Evolutionary conservation across 2,888 invertebrate species (phyloP).

Genomic region (Chalcis sispes): DNA sequence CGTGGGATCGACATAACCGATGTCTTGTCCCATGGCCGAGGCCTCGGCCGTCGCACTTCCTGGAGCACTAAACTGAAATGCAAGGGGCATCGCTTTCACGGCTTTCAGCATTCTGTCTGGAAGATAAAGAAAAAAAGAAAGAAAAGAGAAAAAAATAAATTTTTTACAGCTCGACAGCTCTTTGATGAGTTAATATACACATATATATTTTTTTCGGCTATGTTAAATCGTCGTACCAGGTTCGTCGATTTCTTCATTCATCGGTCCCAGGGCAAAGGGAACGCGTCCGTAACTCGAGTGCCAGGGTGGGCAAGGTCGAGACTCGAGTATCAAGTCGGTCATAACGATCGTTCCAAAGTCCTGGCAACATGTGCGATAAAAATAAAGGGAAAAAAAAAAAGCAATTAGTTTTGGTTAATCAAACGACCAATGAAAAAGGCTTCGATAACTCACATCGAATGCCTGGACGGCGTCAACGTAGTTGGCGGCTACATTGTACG

Average conservation of each 20-base stretch:
- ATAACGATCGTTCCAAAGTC: conserved; percentile 78
- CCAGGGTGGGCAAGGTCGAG: conserved; percentile 76
- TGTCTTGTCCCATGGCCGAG: conserved; percentile 64
- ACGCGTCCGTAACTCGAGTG: conserved; percentile 59
- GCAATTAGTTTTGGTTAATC: not conserved
- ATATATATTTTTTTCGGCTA: not conserved
- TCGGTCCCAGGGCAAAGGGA: conserved; percentile 57
- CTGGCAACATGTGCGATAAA: conserved; percentile 67
- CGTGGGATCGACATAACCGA: conserved; percentile 67
- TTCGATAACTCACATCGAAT: conserved; percentile 69
- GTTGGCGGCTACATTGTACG: conserved; percentile 65
- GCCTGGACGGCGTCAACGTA: conserved; percentile 75
- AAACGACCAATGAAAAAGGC: too few relatives aligned
- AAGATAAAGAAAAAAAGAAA: too few relatives aligned
- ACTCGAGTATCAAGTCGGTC: conserved; percentile 78
- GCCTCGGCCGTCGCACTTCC: conserved; percentile 57
- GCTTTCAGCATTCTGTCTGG: conserved; percentile 66
- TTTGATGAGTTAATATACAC: too few relatives aligned
- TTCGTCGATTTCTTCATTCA: conserved; percentile 62
- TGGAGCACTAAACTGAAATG: conserved; percentile 64
- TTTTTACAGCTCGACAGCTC: too few relatives aligned
- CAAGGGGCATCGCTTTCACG: conserved; percentile 68
- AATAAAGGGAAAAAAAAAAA: not conserved
- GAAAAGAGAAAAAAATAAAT: too few relatives aligned
- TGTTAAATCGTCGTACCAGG: conserved; percentile 61